Percentiles rank a stretch among this genome's conserved stretches.
Conservation (phyloP, 2,113 vertebrate species). For the Picathartes gymnocephalus region DNA sequence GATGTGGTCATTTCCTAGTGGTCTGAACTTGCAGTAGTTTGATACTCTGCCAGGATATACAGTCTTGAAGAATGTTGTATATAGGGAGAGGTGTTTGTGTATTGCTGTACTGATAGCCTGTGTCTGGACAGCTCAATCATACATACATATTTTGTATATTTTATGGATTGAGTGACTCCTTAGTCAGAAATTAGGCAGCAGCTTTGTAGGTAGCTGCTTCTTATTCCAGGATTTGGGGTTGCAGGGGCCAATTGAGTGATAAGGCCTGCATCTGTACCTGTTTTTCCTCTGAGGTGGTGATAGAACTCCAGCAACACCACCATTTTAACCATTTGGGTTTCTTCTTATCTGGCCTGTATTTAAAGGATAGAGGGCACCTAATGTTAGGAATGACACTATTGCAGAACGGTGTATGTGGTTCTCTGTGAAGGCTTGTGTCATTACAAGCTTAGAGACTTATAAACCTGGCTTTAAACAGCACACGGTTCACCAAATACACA, state of each 20-base stretch:
- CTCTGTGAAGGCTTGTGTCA: not conserved
- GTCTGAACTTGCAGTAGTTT: not conserved
- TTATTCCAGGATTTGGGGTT: not conserved
- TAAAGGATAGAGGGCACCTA: not conserved
- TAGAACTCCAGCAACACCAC: not conserved
- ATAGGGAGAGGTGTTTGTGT: not conserved
- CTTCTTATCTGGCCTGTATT: not conserved
- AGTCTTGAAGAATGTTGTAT: not conserved
- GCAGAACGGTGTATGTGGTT: not conserved
- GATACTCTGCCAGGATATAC: not conserved
- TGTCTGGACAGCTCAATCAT: not conserved
- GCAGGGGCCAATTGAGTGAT: not conserved
- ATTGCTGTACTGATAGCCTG: not conserved
- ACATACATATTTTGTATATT: fast-evolving
- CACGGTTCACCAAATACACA: not conserved
- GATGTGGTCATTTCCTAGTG: not conserved
- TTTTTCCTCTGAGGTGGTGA: not conserved
- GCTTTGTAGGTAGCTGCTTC: not conserved
- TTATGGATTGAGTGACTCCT: not conserved
- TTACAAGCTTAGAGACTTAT: not conserved
- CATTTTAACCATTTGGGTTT: not conserved
- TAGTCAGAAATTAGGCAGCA: not conserved
- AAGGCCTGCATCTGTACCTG: not conserved
- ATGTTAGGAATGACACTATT: not conserved
- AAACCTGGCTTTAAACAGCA: not conserved